Conservation (phyloP, 2,888 invertebrate genomes). For the Drosophila picticornis region DNA sequence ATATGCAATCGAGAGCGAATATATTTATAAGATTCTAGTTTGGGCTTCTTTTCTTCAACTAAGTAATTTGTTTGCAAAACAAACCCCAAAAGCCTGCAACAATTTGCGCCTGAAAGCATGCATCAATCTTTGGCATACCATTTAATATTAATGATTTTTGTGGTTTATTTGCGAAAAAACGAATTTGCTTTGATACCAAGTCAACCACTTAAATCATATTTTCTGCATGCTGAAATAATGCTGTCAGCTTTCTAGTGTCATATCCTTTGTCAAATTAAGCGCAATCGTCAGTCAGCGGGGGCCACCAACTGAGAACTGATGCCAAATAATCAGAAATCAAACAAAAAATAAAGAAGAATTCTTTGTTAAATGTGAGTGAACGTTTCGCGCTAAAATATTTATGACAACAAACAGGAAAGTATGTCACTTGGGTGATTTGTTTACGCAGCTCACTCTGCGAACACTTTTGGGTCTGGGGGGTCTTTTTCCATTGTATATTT, state of each 20-base stretch:
- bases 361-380: slow-evolving; percentile 38
- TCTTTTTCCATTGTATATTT: slow-evolving; percentile 32
- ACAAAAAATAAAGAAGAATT: slow-evolving; percentile 15
- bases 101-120: slow-evolving; percentile 45
- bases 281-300: slow-evolving; percentile 29
- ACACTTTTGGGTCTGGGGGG: slow-evolving; percentile 48
- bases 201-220: slow-evolving; percentile 14
- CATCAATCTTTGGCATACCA: not conserved
- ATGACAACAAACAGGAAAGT: slow-evolving; percentile 77
- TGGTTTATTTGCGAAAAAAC: not conserved
- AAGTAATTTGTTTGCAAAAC: not conserved
- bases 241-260: slow-evolving; percentile 68
- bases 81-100: slow-evolving; percentile 1
- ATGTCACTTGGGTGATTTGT: slow-evolving; percentile 77
- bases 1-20: not conserved
- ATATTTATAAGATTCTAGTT: not conserved
- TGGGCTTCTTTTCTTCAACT: not conserved
- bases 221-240: slow-evolving; percentile 45
- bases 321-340: slow-evolving; percentile 55
- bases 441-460: slow-evolving; percentile 68
- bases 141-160: not conserved
- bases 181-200: slow-evolving; percentile 12
- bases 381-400: slow-evolving; percentile 59
- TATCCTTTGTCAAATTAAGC: slow-evolving; percentile 76
- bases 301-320: slow-evolving; percentile 40